These are phyloP conservation scores for Xestobium rufovillosum DNA, from an alignment of 2,888 invertebrate species.

Conservation along the genomic window DNA sequence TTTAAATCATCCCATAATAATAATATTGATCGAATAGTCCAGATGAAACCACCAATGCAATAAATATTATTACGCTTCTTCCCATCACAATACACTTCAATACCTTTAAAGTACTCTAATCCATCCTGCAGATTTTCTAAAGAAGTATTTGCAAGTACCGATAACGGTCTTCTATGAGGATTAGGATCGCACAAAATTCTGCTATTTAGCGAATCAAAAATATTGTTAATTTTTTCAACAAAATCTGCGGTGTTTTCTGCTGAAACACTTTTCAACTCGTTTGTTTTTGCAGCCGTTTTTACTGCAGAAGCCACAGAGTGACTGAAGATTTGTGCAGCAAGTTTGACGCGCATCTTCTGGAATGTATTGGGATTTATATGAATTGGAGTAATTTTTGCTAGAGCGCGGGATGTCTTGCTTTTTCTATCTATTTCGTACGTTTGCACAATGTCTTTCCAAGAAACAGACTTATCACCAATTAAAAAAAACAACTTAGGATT, in stretches of 20 bases:
- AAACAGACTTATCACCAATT: too few relatives aligned
- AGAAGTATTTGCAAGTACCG: slow-evolving; percentile 16
- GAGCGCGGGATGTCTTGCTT: too few relatives aligned
- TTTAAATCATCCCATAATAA: too few relatives aligned
- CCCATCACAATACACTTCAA: slow-evolving; percentile 10
- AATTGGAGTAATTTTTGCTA: too few relatives aligned
- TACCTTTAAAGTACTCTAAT: slow-evolving; percentile 11
- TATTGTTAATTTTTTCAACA: slow-evolving; percentile 17
- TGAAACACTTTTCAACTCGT: slow-evolving; percentile 14
- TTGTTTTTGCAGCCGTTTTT: slow-evolving; percentile 12
- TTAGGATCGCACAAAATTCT: slow-evolving; percentile 14
- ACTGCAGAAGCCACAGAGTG: slow-evolving; percentile 17
- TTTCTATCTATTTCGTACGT: too few relatives aligned
- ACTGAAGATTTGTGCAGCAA: slow-evolving; percentile 18
- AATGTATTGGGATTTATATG: slow-evolving; percentile 15
- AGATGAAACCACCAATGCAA: too few relatives aligned
- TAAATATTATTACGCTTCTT: slow-evolving; percentile 12
- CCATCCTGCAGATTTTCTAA: slow-evolving; percentile 8
- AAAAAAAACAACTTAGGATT: too few relatives aligned
- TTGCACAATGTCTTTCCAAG: too few relatives aligned
- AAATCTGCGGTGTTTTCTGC: slow-evolving; percentile 18
- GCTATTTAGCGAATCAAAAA: slow-evolving; percentile 20
- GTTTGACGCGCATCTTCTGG: slow-evolving; percentile 19
- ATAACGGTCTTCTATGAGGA: slow-evolving; percentile 14
- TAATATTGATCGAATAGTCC: too few relatives aligned